These are phyloP conservation scores for Romanogobio albipinnatus DNA, from an alignment of 2,113 vertebrate species.

Conservation along the genomic window DNA sequence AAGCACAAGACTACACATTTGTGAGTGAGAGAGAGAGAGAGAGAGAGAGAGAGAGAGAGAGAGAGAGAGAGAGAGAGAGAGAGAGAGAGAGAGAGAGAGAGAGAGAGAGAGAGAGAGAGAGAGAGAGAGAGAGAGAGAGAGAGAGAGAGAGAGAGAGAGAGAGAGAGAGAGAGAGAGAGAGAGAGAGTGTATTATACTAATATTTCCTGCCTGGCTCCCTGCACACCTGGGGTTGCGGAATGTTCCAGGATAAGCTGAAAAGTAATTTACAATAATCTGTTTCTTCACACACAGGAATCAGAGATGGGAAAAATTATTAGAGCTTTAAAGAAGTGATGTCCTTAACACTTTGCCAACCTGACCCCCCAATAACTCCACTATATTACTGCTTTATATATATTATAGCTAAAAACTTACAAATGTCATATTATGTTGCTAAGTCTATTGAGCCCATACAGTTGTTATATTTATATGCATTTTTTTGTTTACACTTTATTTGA, in stretches of 20 bases:
- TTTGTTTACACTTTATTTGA: too few relatives aligned
- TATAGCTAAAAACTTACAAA: neutral
- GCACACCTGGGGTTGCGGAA: conserved; percentile 48
- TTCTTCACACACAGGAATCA: conserved; percentile 10
- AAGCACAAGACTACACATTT: neutral
- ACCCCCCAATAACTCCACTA: neutral
- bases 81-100: too few relatives aligned
- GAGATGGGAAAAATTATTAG: conserved; percentile 16
- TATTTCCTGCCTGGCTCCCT: conserved; percentile 27
- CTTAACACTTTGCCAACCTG: conserved; percentile 12
- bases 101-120: neutral
- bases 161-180: neutral
- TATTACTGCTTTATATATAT: neutral
- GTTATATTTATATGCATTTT: neutral
- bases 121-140: neutral
- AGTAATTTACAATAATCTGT: conserved; percentile 28
- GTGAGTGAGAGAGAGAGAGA: too few relatives aligned
- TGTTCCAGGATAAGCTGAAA: conserved; percentile 39
- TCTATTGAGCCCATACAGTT: neutral
- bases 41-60: too few relatives aligned
- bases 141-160: conserved; percentile 7
- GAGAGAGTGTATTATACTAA: neutral
- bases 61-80: too few relatives aligned
- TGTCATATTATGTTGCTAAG: neutral
- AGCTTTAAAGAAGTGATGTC: conserved; percentile 11